Base-by-base conservation (phyloP, 2,113 vertebrate genomes). In the Strigops habroptila region DNA sequence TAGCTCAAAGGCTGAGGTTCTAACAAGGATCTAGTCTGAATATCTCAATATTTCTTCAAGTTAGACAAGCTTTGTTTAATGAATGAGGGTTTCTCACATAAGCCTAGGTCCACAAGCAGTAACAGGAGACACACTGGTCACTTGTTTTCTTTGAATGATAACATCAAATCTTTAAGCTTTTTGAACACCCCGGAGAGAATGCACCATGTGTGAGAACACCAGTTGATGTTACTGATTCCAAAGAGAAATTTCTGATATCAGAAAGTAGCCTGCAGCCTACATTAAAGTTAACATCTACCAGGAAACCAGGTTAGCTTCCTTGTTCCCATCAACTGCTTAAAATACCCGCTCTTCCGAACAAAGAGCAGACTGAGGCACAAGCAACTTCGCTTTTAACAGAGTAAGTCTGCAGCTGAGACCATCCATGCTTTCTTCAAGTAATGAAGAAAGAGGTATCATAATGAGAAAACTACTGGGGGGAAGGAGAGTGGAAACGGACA, bases 401-500 rank as follows among this genome's bases (percentile, higher is more conserved):
- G 2, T 41, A 33, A 37, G 22, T 12, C 68, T 77, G 63, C 81
- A 89, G 43, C 48, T 19, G 3, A 93, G 30, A 69, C 27, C 41
- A 90, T 18, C 24, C 55, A 22, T 5, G 25, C 25, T 77, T 63
- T 43, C 67, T 67, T 48, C 69, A 87, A 84, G 39, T 35, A 74
- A 43, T 8, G 19, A 81, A 76, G n/a, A 39, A 84, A 86, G 27
- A 49, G 51, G 11, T 51, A 83, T 10, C 48, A 13, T 84, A 84
- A 44, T 35, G 8, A 78, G 10, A 43, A 86, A 35, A 27, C 31
- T 53, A 43, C 7, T 55, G 65, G 14, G 31, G 31, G 2, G 4
- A 9, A 1, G 4, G 10, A 3, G 14, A 4, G 1, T 27, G 9
- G 14, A 8, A 24, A 74, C 7, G 14, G 25, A 68, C 8, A 24